phyloP scores from a whole-genome alignment of 64 coral and sea anemone species.

The Actinia tenebrosa region DNA sequence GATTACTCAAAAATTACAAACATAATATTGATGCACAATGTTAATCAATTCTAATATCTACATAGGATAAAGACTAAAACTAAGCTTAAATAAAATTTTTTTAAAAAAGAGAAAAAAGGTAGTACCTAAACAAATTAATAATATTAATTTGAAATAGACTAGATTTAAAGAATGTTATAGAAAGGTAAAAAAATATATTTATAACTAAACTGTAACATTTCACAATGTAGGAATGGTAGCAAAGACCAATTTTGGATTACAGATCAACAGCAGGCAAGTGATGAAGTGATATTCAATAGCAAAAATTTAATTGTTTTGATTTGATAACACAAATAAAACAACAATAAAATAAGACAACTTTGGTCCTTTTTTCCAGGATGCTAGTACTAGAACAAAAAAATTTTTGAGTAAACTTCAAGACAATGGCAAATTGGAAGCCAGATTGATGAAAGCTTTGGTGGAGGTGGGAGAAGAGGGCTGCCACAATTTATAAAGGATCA shows the following conservation, averaged over 20 bases:
- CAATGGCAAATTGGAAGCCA: background rate
- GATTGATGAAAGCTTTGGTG: background rate
- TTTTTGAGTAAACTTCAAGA: background rate
- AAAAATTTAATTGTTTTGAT: background rate
- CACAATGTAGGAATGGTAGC: background rate
- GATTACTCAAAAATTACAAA: too few species aligned
- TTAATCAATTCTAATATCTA: too few species aligned
- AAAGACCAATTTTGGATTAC: slow-evolving; percentile 1
- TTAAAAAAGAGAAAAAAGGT: background rate
- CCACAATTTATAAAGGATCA: background rate
- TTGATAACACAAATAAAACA: background rate
- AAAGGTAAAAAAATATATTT: background rate
- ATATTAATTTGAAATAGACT: slow-evolving; percentile 7
- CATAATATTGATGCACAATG: too few species aligned
- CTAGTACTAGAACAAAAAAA: background rate
- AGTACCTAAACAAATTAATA: background rate
- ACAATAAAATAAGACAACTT: background rate
- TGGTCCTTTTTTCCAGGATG: background rate
- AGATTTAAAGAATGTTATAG: background rate
- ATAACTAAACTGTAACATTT: background rate
- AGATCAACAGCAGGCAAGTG: background rate
- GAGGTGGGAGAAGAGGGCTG: background rate
- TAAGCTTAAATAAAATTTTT: too few species aligned
- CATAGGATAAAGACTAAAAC: too few species aligned
- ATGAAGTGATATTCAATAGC: background rate